These are phyloP conservation scores for Scotopteryx bipunctaria DNA, from an alignment of 2,888 invertebrate species.

Conservation along the genomic window DNA sequence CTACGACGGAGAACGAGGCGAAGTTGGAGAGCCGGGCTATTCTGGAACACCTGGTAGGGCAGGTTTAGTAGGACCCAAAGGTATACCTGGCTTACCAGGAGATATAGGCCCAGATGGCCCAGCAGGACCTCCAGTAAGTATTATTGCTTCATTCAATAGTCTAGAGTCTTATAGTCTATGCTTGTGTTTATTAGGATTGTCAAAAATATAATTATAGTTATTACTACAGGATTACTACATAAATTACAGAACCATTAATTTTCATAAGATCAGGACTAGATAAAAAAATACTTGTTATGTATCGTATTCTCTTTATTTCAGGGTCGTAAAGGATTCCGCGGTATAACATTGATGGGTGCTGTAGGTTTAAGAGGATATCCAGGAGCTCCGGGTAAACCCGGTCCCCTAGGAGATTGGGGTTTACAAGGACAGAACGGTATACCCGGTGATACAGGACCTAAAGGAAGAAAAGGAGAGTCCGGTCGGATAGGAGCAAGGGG, in stretches of 20 bases:
- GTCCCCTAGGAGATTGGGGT: slow-evolving; percentile 81
- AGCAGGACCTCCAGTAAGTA: slow-evolving; percentile 79
- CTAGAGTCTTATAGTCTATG: too few relatives aligned
- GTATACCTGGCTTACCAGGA: slow-evolving; percentile 76
- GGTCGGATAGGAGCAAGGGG: slow-evolving; percentile 69
- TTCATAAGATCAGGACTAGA: too few relatives aligned
- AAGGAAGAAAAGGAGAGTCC: slow-evolving; percentile 83
- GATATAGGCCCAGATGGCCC: slow-evolving; percentile 83
- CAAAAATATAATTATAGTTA: background rate
- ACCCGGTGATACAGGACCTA: slow-evolving; percentile 68
- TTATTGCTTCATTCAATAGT: too few relatives aligned
- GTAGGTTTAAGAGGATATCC: slow-evolving; percentile 88
- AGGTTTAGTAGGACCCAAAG: slow-evolving; percentile 74
- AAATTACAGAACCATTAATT: too few relatives aligned
- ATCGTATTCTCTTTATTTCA: slow-evolving; percentile 43
- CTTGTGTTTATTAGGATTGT: too few relatives aligned
- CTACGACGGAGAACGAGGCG: slow-evolving; percentile 74
- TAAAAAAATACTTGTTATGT: too few relatives aligned
- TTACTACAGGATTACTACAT: too few relatives aligned
- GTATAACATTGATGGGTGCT: slow-evolving; percentile 81
- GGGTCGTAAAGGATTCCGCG: slow-evolving; percentile 73
- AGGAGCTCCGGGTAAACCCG: slow-evolving; percentile 88
- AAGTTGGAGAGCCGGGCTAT: slow-evolving; percentile 82
- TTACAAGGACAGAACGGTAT: slow-evolving; percentile 68
- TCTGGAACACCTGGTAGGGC: slow-evolving; percentile 80